These are phyloP conservation scores for Diplodus sargus DNA, from an alignment of 2,797 vertebrate species.

Conservation along the genomic window DNA sequence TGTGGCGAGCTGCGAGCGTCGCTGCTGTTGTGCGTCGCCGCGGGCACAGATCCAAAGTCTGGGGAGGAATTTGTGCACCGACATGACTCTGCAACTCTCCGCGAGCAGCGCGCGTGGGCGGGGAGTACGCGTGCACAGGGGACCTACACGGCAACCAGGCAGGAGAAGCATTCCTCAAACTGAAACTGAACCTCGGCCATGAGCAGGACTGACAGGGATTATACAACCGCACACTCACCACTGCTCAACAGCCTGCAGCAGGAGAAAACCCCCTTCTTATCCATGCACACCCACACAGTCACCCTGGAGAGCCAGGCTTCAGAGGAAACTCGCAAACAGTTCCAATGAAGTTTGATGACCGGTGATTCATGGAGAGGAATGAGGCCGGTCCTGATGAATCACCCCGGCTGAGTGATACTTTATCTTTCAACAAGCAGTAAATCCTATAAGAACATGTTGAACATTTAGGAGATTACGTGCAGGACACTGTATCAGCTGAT, in stretches of 20 bases:
- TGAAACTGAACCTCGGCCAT: slow-evolving; percentile 48
- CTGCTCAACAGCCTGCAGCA: too few species aligned
- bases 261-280: background rate
- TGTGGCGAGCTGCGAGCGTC: background rate
- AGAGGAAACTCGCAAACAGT: background rate
- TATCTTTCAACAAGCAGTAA: slow-evolving; percentile 1
- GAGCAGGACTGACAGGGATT: slow-evolving; percentile 1
- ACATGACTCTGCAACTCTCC: slow-evolving; percentile 83
- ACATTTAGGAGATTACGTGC: background rate
- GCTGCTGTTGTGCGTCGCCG: slow-evolving; percentile 5
- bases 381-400: background rate
- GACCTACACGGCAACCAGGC: slow-evolving; percentile 34
- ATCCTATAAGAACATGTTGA: background rate
- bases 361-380: slow-evolving; percentile 9
- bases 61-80: slow-evolving; percentile 65
- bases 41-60: slow-evolving; percentile 35
- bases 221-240: slow-evolving; percentile 12
- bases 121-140: slow-evolving; percentile 37
- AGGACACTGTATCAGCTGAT: background rate
- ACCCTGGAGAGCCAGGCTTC: background rate
- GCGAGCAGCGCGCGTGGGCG: background rate
- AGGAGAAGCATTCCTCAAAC: slow-evolving; percentile 57
- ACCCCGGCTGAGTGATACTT: background rate
- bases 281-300: background rate
- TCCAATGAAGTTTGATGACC: background rate